These are phyloP conservation scores for Microctonus hyperodae DNA, from an alignment of 2,888 invertebrate genomes.

Conservation along the genomic window DNA sequence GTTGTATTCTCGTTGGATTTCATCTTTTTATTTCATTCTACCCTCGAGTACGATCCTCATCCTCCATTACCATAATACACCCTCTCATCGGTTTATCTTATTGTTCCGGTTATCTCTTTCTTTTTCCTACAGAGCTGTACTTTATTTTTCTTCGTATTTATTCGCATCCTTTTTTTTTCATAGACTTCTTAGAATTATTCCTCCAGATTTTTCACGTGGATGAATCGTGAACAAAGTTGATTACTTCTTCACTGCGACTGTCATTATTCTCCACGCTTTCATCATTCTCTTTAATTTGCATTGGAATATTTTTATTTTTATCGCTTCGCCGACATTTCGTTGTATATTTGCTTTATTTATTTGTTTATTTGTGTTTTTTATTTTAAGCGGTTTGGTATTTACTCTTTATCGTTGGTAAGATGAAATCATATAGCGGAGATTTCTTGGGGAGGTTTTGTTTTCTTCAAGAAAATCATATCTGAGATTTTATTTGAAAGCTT, in stretches of 20 bases:
- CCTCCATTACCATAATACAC: conserved; percentile 33
- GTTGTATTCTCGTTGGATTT: conserved; percentile 9
- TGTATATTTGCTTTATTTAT: conserved; percentile 10
- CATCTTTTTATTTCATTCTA: conserved; percentile 26
- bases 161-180: conserved; percentile 4
- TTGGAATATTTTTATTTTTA: conserved; percentile 7
- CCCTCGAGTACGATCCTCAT: conserved; percentile 14
- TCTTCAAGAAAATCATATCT: neutral
- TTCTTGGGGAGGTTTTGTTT: neutral
- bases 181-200: conserved; percentile 19
- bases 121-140: conserved; percentile 10
- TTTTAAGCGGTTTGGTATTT: neutral
- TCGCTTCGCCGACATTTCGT: conserved; percentile 2
- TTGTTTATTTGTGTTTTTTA: neutral
- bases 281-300: conserved; percentile 25
- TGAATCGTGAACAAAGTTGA: conserved; percentile 28
- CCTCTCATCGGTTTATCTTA: conserved; percentile 29
- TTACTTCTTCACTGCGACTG: conserved; percentile 28
- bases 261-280: conserved; percentile 31
- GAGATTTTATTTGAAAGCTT: neutral
- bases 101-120: conserved; percentile 24
- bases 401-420: neutral
- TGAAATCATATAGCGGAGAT: neutral
- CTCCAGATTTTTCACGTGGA: conserved; percentile 29
- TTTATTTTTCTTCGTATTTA: conserved; percentile 9